A percentile compares a stretch with the other conserved stretches of the same genome.
Evolutionary conservation across 2,888 invertebrate genomes (phyloP).

Genomic region (Pachliopta kotzebuea): DNA sequence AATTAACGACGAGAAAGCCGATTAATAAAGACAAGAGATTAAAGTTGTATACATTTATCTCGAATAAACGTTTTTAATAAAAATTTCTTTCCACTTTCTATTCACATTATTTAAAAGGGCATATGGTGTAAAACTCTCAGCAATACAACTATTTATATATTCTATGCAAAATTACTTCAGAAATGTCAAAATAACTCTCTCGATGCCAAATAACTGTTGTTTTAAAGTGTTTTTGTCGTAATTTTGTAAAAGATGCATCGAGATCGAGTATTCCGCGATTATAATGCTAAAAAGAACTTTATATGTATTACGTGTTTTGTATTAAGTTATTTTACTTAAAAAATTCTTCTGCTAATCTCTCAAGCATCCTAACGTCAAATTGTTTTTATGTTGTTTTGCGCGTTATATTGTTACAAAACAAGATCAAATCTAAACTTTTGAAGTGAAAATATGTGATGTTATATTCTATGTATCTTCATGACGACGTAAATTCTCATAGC

Average conservation of each 20-base stretch:
- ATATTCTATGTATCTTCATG: slow-evolving; percentile 13
- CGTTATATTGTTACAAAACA: slow-evolving; percentile 41
- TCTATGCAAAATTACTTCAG: slow-evolving; percentile 26
- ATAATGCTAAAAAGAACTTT: slow-evolving; percentile 33
- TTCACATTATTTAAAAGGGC: background rate
- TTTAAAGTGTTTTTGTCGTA: slow-evolving; percentile 49
- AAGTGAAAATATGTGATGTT: slow-evolving; percentile 32
- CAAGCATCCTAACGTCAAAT: slow-evolving; percentile 59
- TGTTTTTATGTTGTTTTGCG: slow-evolving; percentile 64
- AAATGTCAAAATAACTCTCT: slow-evolving; percentile 67
- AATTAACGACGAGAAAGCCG: no score
- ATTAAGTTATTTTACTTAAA: slow-evolving; percentile 33
- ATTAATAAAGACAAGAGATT: no score
- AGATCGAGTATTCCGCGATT: slow-evolving; percentile 60
- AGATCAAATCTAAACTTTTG: slow-evolving; percentile 28
- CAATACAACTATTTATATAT: slow-evolving; percentile 8
- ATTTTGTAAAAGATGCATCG: slow-evolving; percentile 46
- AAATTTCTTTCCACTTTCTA: background rate
- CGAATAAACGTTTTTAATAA: background rate
- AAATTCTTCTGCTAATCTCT: slow-evolving; percentile 44
- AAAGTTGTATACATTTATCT: no score
- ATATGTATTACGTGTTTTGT: slow-evolving; percentile 34
- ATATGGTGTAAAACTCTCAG: background rate
- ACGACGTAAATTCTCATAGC: slow-evolving; percentile 31
- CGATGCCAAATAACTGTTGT: slow-evolving; percentile 72